Percentiles rank a stretch among this genome's conserved stretches.
Conservation (phyloP, 2,888 invertebrate species). For the Hirtodrosophila confusa region DNA sequence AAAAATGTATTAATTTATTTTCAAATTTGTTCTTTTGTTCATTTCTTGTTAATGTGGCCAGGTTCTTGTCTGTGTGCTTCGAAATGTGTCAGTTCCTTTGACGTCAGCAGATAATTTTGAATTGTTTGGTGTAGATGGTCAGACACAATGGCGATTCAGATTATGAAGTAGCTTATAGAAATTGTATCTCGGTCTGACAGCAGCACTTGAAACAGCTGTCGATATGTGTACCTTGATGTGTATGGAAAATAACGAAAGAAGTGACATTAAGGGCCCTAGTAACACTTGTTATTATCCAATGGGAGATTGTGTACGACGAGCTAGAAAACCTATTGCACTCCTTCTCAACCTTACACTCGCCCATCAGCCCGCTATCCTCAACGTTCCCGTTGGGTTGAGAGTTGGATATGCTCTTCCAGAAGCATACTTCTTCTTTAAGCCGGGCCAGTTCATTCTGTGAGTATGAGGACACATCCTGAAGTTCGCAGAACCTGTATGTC, state of each 20-base stretch:
- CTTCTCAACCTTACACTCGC: too few relatives aligned
- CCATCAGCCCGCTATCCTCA: too few relatives aligned
- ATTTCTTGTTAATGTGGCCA: constrained; percentile 6
- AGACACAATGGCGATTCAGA: constrained; percentile 23
- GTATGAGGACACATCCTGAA: too few relatives aligned
- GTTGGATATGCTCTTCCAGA: too few relatives aligned
- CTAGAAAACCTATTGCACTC: too few relatives aligned
- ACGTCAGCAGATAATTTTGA: constrained; percentile 54
- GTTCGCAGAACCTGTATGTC: too few relatives aligned
- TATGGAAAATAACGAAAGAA: not conserved
- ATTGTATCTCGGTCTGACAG: constrained; percentile 3
- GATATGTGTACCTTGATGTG: not conserved
- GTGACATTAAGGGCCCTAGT: too few relatives aligned
- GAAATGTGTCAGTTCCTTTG: constrained; percentile 50
- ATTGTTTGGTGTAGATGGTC: constrained; percentile 9
- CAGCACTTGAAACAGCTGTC: not conserved
- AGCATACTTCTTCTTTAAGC: too few relatives aligned
- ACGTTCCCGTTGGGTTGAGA: too few relatives aligned
- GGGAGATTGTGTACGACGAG: too few relatives aligned
- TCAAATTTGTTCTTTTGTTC: constrained; percentile 24
- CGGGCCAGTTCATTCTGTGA: too few relatives aligned
- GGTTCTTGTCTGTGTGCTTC: not conserved
- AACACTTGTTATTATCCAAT: too few relatives aligned
- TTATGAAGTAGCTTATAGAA: constrained; percentile 10
- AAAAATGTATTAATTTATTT: constrained; percentile 67